Conservation (phyloP, 2,888 invertebrate genomes). For the Agrochola circellaris region DNA sequence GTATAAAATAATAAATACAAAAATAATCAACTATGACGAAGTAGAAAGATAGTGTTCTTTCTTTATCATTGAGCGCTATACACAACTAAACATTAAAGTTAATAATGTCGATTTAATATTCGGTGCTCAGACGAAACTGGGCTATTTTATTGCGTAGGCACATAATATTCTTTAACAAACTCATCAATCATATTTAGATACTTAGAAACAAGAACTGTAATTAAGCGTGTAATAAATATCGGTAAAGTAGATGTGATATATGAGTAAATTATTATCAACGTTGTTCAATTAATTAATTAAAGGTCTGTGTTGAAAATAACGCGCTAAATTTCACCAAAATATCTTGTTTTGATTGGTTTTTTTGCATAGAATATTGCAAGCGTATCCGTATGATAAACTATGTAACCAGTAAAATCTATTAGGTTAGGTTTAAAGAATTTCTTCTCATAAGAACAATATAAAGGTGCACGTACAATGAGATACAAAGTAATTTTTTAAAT, state of each 20-base stretch:
- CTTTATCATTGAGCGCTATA: background rate
- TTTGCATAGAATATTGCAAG: background rate
- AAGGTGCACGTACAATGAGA: too few species aligned
- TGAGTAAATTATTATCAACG: conserved; percentile 5
- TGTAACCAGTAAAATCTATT: too few species aligned
- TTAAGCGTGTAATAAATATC: conserved; percentile 34
- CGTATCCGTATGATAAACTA: too few species aligned
- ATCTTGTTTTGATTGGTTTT: background rate
- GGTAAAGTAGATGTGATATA: conserved; percentile 18
- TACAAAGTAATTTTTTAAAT: too few species aligned
- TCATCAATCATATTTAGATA: conserved; percentile 25
- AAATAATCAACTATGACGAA: too few species aligned
- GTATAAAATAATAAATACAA: too few species aligned
- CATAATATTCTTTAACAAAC: conserved; percentile 24
- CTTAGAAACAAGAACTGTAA: conserved; percentile 30
- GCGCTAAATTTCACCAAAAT: background rate
- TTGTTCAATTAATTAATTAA: background rate
- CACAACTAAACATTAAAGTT: background rate
- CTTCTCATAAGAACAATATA: too few species aligned
- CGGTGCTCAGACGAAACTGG: background rate
- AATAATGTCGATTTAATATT: conserved; percentile 6
- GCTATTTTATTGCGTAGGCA: conserved; percentile 2
- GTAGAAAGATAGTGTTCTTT: too few species aligned
- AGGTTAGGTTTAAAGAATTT: too few species aligned
- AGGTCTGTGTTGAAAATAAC: background rate